A percentile compares a stretch with the other conserved stretches of the same genome.
Evolutionary conservation across 1,140 invertebrate genomes (phyloP).

Genomic region (Nephila pilipes): DNA sequence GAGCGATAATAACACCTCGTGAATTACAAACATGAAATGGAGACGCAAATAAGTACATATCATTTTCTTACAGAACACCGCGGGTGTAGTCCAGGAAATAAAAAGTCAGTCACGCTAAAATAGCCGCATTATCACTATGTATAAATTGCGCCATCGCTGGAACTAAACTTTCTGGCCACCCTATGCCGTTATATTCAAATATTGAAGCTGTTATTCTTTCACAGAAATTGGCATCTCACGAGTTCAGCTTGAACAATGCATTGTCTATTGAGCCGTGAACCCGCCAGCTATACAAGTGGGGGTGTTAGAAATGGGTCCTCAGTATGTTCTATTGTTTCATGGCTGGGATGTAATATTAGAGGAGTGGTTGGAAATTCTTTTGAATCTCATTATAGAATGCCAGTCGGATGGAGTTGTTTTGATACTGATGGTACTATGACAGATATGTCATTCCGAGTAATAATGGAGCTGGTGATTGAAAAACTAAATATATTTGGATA

Average conservation of each 20-base stretch:
- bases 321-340: slow-evolving; percentile 51
- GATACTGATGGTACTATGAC: neutral
- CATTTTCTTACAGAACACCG: slow-evolving; percentile 35
- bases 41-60: slow-evolving; percentile 17
- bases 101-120: slow-evolving; percentile 64
- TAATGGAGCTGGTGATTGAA: neutral
- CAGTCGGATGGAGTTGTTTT: neutral
- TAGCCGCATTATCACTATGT: slow-evolving; percentile 56
- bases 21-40: slow-evolving; percentile 13
- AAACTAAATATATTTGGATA: neutral
- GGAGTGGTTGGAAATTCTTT: slow-evolving; percentile 12
- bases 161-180: slow-evolving; percentile 46
- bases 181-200: slow-evolving; percentile 62
- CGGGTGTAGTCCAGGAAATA: slow-evolving; percentile 50
- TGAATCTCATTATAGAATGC: slow-evolving; percentile 44
- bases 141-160: slow-evolving; percentile 53
- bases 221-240: slow-evolving; percentile 66
- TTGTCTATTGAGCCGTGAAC: slow-evolving; percentile 51
- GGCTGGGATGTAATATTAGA: slow-evolving; percentile 38
- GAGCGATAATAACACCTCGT: slow-evolving; percentile 8
- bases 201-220: slow-evolving; percentile 24
- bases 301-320: slow-evolving; percentile 43
- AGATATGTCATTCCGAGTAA: neutral
- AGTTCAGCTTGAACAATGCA: slow-evolving; percentile 53
- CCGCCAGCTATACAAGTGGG: slow-evolving; percentile 13